Base-by-base conservation (phyloP, 1,140 invertebrate genomes). In the Propsilocerus akamusi region DNA sequence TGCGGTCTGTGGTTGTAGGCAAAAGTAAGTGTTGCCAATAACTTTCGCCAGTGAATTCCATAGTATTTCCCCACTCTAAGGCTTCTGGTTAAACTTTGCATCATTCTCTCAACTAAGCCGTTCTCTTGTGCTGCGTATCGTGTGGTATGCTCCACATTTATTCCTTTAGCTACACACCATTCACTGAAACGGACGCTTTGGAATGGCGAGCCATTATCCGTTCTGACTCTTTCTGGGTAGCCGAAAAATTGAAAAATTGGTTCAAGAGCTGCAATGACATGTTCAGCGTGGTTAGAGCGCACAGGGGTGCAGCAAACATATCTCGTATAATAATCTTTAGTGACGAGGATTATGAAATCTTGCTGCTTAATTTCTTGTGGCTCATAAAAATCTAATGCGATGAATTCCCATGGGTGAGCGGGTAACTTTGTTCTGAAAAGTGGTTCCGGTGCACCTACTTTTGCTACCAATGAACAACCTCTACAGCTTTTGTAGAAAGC, bases 401-500 rank as follows among this genome's bases (percentile, higher is more conserved):
- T 47, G 48, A 61, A 59, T 30, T 60, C 47, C 59, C 60, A 64
- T 2, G 61, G 58, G 24, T 54, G 46, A 5, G 25, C 8, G 7
- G 62, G 62, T 10, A 64, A 53, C 32, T 57, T 46, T 49, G 58
- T 50, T 30, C 53, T 52, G 14, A 57, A 56, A 53, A 66, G 56
- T 11, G 51, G 56, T 26, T 59, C 48, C 1, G 50, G 48, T 11
- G 49, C 41, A 54, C 53, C 56, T 34, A 53, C 49, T 24, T 26
- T 17, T 6, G 57, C 28, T 17, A 60, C 58, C 30, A 59, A 22
- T 23, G 56, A 54, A 26, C 70, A 72, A 8, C 53, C 52, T 7
- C 53, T 51, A 54, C 71, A 74, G 4, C 26, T 11, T 50, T 62
- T 62, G 8, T 62, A 56, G n/a, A 53, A 51, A 14, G 52, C 52